phyloP scores from a whole-genome alignment of 2,113 vertebrate species.

The Brachyhypopomus gauderio region DNA sequence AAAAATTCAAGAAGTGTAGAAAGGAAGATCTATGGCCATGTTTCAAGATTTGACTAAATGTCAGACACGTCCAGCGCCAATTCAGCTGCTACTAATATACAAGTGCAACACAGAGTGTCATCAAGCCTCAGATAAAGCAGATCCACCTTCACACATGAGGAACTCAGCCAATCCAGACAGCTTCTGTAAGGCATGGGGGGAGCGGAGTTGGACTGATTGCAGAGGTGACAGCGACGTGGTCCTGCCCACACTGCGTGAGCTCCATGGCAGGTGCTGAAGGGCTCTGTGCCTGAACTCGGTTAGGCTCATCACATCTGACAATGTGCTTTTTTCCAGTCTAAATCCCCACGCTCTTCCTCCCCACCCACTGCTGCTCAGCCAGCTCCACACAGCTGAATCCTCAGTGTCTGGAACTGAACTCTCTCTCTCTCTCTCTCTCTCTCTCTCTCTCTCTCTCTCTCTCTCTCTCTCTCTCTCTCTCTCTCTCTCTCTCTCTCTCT shows the following conservation, averaged over 20 bases:
- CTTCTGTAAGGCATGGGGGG: constrained; percentile 58
- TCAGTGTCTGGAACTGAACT: constrained; percentile 13
- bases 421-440: not conserved
- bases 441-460: not conserved
- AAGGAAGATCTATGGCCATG: constrained; percentile 69
- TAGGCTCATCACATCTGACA: constrained; percentile 70
- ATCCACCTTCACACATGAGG: constrained; percentile 37
- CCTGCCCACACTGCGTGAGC: constrained; percentile 27
- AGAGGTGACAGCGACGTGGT: constrained; percentile 27
- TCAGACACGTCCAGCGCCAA: constrained; percentile 58
- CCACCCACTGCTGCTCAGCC: constrained; percentile 19
- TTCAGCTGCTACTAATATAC: not conserved
- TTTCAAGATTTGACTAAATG: constrained; percentile 62
- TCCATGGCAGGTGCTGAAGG: constrained; percentile 59
- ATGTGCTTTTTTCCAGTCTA: constrained; percentile 63
- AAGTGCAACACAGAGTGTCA: not conserved
- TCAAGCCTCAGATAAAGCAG: constrained; percentile 17
- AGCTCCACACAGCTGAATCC: constrained; percentile 38
- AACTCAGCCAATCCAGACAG: constrained; percentile 65
- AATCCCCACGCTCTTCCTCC: constrained; percentile 29
- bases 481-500: not conserved
- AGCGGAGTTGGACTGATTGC: constrained; percentile 38
- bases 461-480: not conserved
- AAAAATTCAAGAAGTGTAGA: constrained; percentile 62
- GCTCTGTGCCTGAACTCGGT: constrained; percentile 51